Evolutionary conservation across 1,140 invertebrate genomes (phyloP), one percentile per base, ranked within the genome.

Genomic region (Latrodectus geometricus): DNA sequence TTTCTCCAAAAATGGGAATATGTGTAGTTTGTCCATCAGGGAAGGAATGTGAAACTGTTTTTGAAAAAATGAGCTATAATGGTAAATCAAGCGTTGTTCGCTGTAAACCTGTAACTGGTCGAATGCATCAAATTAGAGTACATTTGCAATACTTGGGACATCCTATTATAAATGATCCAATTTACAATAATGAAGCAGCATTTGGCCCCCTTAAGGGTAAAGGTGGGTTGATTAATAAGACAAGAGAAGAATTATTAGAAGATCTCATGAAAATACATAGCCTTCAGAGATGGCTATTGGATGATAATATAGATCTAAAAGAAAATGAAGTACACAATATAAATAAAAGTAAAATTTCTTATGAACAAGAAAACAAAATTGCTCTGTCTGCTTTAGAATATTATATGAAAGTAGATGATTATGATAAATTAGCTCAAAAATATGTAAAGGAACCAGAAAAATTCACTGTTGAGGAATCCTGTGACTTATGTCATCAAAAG

Each of bases 51-150:
- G 93, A 94, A 21, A 99, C 97, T 0, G 94, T 94, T 80, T 98
- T 99, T 93, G 94, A 96, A 90, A 94, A 95, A 90, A 91, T 99
- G 12, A 97, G 96, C 79, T 93, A 90, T 82, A 97, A 98, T 92
- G 94, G 94, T 5, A 95, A 95, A 89, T 96, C 96, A 0, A 99
- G 97, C 89, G 96, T 99, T 35, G 97, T 99, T 2, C 92, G 96
- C 21, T 99, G 97, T 92, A 95, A 95, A 88, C 91, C 98, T 0
- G 95, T 96, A 89, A 99, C 98, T 2, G 98, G 98, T 0, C 92
- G 98, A 87, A 99, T 99, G 95, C 98, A 99, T 92, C 98, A 99
- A 91, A 99, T 99, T 88, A 93, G 98, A 84, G 97, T 99, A n/a
- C 98, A 99, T 92, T 93, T 99, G 56, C 98, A 99, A 91, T 99